Conservation (phyloP, 2,797 vertebrate species). For the Sylvia borin region DNA sequence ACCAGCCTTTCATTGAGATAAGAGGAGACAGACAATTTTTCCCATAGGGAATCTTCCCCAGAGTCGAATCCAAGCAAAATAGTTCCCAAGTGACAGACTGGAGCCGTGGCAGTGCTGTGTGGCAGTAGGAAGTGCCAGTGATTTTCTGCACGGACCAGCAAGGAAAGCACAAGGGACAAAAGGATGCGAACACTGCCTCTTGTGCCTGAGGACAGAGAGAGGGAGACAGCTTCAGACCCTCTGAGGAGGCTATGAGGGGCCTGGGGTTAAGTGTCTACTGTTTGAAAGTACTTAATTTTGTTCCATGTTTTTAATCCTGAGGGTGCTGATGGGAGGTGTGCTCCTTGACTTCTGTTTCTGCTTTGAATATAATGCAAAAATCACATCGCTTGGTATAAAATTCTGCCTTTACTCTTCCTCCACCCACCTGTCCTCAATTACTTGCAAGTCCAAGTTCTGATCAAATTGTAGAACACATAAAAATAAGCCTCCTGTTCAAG, state of each 20-base stretch:
- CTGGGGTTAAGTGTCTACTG: neutral
- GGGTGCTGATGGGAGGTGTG: rapidly evolving
- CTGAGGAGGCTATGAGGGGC: neutral
- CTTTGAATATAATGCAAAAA: neutral
- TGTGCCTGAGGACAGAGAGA: neutral
- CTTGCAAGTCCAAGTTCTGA: neutral
- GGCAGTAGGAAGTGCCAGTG: neutral
- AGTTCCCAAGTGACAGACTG: rapidly evolving
- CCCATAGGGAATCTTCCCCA: neutral
- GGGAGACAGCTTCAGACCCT: neutral
- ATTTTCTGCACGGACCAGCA: neutral
- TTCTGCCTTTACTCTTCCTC: neutral
- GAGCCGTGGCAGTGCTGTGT: rapidly evolving
- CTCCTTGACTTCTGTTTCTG: neutral
- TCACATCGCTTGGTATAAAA: neutral
- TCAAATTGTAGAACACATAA: neutral
- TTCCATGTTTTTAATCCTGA: neutral
- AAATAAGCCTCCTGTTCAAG: neutral
- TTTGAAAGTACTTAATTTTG: neutral
- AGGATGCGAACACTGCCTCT: neutral
- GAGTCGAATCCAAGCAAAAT: neutral
- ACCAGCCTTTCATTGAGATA: neutral
- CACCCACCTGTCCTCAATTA: neutral
- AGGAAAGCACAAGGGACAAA: neutral
- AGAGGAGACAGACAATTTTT: neutral